These are phyloP conservation scores for Ahaetulla prasina DNA, from an alignment of 2,113 vertebrate genomes.

Conservation along the genomic window DNA sequence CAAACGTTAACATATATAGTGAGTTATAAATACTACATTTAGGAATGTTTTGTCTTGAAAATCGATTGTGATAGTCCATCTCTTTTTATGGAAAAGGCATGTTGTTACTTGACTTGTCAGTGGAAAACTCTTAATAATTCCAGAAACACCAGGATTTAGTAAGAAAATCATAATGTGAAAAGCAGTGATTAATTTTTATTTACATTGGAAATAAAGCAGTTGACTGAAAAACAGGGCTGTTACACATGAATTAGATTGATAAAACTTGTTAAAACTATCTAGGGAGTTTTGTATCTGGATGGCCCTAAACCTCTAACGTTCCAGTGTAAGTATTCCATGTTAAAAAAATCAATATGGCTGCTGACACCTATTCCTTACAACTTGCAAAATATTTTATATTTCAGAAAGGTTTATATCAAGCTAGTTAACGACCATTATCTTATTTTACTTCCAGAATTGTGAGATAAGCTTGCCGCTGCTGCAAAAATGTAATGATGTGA, in stretches of 20 bases:
- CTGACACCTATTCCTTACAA: neutral
- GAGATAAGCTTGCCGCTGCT: conserved; percentile 79
- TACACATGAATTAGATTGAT: neutral
- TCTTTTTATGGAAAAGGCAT: neutral
- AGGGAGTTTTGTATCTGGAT: neutral
- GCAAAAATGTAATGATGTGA: conserved; percentile 86
- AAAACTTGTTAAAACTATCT: neutral
- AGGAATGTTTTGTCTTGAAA: neutral
- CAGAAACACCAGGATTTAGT: neutral
- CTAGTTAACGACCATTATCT: conserved; percentile 14
- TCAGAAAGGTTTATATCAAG: conserved; percentile 33
- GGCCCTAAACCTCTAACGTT: neutral
- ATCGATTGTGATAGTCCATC: neutral
- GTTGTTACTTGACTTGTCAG: neutral
- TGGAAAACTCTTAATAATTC: neutral
- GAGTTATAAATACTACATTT: neutral
- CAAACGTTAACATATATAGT: neutral
- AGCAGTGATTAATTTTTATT: neutral
- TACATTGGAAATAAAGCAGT: neutral
- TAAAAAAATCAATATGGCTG: neutral
- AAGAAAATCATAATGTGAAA: neutral
- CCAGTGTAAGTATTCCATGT: neutral
- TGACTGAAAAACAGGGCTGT: neutral
- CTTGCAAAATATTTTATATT: neutral
- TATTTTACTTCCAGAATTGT: conserved; percentile 72